phyloP scores from a whole-genome alignment of 2,888 invertebrate genomes.

The Acholoe squamosa region DNA sequence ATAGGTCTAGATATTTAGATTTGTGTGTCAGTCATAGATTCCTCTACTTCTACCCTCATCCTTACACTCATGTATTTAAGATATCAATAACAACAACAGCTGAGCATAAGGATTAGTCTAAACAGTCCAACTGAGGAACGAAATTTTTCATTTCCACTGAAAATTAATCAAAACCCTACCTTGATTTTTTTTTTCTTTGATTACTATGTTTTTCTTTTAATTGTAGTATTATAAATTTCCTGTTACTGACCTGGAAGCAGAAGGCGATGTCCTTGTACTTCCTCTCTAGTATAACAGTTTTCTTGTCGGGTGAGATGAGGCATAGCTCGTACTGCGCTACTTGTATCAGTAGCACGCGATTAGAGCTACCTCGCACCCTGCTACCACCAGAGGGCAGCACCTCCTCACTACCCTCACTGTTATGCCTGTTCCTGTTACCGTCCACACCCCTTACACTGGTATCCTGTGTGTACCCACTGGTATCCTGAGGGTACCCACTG shows the following conservation, averaged over 20 bases:
- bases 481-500: neutral
- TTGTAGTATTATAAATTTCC: too few relatives aligned
- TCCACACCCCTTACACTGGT: neutral
- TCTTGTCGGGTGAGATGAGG: constrained; percentile 95
- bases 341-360: constrained; percentile 92
- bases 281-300: constrained; percentile 93
- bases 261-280: constrained; percentile 94
- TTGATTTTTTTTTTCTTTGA: too few relatives aligned
- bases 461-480: neutral
- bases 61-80: too few relatives aligned
- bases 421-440: constrained; percentile 4
- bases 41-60: too few relatives aligned
- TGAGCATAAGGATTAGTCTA: too few relatives aligned
- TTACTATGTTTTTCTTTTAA: too few relatives aligned
- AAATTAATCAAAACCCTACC: too few relatives aligned
- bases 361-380: constrained; percentile 47
- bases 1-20: too few relatives aligned
- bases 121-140: too few relatives aligned
- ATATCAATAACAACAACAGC: too few relatives aligned
- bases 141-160: too few relatives aligned
- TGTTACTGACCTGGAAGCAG: constrained; percentile 89
- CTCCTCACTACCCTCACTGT: neutral
- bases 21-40: too few relatives aligned
- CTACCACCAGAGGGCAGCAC: neutral
- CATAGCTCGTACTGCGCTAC: constrained; percentile 93